Base-by-base conservation (phyloP, 2,888 invertebrate genomes). In the Nebria salina region DNA sequence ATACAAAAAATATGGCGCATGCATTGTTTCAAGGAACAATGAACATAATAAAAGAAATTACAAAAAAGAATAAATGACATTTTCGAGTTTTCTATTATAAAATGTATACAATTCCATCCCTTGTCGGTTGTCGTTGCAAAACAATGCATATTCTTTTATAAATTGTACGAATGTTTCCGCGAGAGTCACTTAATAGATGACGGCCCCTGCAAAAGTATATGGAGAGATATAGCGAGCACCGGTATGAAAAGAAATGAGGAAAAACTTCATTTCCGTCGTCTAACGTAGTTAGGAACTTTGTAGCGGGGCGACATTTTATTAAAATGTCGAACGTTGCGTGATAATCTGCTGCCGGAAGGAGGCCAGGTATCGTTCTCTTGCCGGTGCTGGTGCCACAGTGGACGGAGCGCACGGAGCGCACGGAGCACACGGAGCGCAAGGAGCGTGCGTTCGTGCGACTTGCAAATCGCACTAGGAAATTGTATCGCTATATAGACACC, bases 381-480 rank as follows among this genome's bases (percentile, higher is more conserved):
- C 54, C 54, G 54, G 54, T 54, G 54, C 34, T 54, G 11, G 54
- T 54, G 54, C 13, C 54, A 20, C 20, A 20, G 20, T 1, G 20
- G 0, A 20, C 20, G 20, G 20, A 20, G 20, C 20, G 20, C 20
- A 20, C 20, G 20, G 20, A 20, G 20, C 20, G 20, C 20, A 20
- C 0, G 54, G 8, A 13, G 8, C 54, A n/a, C 20, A 20, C 20
- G 20, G 20, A 20, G 20, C 20, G 20, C 20, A 20, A 20, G 54
- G 8, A 13, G 8, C 54, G 54, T 13, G 54, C 34, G 34, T 34
- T 54, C 54, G 54, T 54, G 54, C 81, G 83, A 83, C 82, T 83
- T 83, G 83, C 83, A 83, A 83, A 83, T 83, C 82, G 76, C 68
- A 81, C 75, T 76, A 81, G 82, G 81, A 82, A 82, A 81, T 81